Evolutionary conservation across 2,797 vertebrate genomes (phyloP), one percentile per base, ranked within the genome.

Genomic region (Tauraco hartlaubi): DNA sequence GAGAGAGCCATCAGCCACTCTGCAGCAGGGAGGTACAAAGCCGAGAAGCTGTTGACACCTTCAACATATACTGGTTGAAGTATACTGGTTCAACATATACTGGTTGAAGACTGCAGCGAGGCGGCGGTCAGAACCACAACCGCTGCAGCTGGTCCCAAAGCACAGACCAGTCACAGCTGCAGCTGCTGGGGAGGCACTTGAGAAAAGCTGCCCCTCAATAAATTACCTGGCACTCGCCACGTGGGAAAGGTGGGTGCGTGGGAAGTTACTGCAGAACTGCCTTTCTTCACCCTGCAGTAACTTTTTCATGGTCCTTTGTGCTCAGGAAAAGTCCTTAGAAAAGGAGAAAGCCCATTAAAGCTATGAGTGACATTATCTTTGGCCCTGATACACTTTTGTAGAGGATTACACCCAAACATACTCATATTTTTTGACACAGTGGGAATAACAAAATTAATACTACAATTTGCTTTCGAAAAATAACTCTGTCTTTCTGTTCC

Each of bases 61-160:
- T 52, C 72, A 51, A 31, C 33, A 35, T 35, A 35, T 35, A 35
- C 35, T 35, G 35, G 35, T 35, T 35, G 35, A 35, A 35, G 35
- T 35, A 35, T 35, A 35, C 35, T 35, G 35, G 35, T 35, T 35
- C 35, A 35, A 35, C 35, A 9, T 35, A 35, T 35, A 35, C 35
- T 35, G 35, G 35, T 35, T 35, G 35, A 35, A 35, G 35, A 1
- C 15, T 2, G 2, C 14, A 2, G 29, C 1, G 14, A 0, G 2
- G 51, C 52, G 51, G 61, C 29, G 19, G 39, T 26, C 26, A 2
- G 51, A 51, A 31, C 37, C 3, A 1, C 63, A 49, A 25, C 26
- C 35, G 6, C 79, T 20, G 61, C 20, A 25, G 69, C 28, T 54
- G 15, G 13, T 44, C 44, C 58, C 41, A 37, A 26, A 37, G 8